Base-by-base conservation (phyloP, 2,113 vertebrate species). In the Ciconia stormi region DNA sequence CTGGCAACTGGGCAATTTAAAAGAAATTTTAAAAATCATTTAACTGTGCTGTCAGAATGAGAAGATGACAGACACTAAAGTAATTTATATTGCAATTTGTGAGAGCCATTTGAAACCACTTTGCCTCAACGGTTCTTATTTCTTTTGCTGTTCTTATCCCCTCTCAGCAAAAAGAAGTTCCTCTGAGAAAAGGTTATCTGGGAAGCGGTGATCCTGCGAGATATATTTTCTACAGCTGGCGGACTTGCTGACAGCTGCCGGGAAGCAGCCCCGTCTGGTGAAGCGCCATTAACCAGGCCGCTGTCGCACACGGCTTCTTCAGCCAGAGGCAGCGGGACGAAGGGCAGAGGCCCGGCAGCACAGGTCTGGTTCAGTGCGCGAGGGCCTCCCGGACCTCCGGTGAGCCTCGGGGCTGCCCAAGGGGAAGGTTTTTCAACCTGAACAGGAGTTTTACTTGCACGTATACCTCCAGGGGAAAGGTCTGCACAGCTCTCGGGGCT, bases 261-360 rank as follows among this genome's bases (percentile, higher is more conserved):
- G 47, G 56, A 66, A n/a, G 20, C 26, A 42, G 32, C 61, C 16
- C 56, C 6, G 49, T 1, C 15, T 8, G 3, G 19, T 2, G 4
- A 29, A 11, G 7, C 0, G 2, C 40, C 13, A 3, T 29, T 16
- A 46, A 30, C 21, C 36, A 19, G 34, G 23, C 20, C 44, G 15
- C 25, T 1, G 11, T 6, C 19, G 5, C 58, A 22, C 32, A 30
- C 8, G 15, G 44, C 29, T 42, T 13, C 77, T 42, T 42, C 32
- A 12, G 34, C 0, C 6, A 19, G 25, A 3, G 0, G 25, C 15
- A 7, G n/a, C 2, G 0, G n/a, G 21, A 21, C 0, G 10, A 9
- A 10, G 34, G 42, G 20, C 32, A 30, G 7, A n/a, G 12, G 23
- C 10, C 11, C 3, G 0, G 27, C 2, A 26, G 32, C 0, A 3